Evolutionary conservation across 2,888 invertebrate species (phyloP).

Genomic region (Clistopyga incitator): DNA sequence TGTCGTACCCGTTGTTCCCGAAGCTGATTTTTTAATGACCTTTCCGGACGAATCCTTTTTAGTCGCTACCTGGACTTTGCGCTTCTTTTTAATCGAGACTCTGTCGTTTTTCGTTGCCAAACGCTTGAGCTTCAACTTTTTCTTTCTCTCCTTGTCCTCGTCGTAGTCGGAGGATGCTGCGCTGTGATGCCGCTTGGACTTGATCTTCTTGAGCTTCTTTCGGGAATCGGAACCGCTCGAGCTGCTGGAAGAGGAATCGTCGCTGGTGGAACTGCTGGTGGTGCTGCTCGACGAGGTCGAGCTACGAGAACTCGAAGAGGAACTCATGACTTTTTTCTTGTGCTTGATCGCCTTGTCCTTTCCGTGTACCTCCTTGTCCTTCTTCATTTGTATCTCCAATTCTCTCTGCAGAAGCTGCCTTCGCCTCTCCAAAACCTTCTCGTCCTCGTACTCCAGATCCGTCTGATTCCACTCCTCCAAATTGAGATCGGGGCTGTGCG

Average conservation of each 20-base stretch:
- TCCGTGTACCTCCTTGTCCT: conserved; percentile 89
- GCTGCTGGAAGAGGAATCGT: conserved; percentile 87
- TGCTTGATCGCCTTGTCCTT: conserved; percentile 87
- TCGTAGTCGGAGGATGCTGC: conserved; percentile 89
- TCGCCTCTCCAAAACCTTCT: conserved; percentile 91
- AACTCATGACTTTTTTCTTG: conserved; percentile 88
- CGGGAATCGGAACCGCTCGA: conserved; percentile 86
- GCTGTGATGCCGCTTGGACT: conserved; percentile 87
- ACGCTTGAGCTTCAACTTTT: conserved; percentile 81
- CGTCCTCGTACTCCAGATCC: conserved; percentile 92
- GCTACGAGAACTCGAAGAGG: conserved; percentile 89
- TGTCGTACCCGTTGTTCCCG: too few species aligned
- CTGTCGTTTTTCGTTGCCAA: conserved; percentile 80
- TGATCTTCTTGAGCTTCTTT: conserved; percentile 85
- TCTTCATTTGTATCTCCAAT: conserved; percentile 91
- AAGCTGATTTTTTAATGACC: conserved; percentile 56
- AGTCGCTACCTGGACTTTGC: conserved; percentile 76
- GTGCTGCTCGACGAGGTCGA: conserved; percentile 88
- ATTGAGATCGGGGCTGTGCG: conserved; percentile 87
- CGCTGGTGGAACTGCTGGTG: conserved; percentile 87
- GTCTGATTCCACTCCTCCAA: conserved; percentile 92
- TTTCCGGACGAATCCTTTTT: conserved; percentile 71
- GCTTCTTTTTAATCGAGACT: conserved; percentile 77
- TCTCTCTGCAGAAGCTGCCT: conserved; percentile 91
- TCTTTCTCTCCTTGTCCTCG: conserved; percentile 85